Evolutionary conservation across 2,113 vertebrate species (phyloP), one percentile per base, ranked within the genome.

Genomic region (Thryonomys swinderianus): DNA sequence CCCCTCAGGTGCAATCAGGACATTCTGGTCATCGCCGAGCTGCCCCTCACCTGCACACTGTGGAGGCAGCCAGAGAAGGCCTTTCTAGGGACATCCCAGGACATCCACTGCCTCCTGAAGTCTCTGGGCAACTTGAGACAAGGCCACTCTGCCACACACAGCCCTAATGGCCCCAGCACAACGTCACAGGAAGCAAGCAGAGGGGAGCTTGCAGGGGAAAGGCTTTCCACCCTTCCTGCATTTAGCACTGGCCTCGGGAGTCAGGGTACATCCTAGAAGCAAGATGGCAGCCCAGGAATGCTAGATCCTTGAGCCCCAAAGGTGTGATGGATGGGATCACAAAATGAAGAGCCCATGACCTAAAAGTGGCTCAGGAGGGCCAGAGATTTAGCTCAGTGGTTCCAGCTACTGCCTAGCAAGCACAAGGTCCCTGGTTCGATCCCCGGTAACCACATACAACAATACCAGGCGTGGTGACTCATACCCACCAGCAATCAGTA

Each of bases 1-100:
- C 25, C 5, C 3, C 2, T 67, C 5, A 6, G 21, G 40, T 4
- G 32, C 48, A 86, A 53, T 37, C 21, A 20, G 51, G 21, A 27
- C 7, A 1, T 3, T 27, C 4, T 3, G 4, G 45, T n/a, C 18
- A 13, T 7, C 16, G 1, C 37, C 0, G 16, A 79, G 37, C 66
- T 40, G 27, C 9, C 30, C 18, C 25, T 92, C 27, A 23, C 27
- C 62, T 51, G 84, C n/a, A 71, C 5, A 6, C 32, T 40, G 53
- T 9, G 11, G 23, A 79, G 11, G 18, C 30, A 12, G 57, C 71
- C n/a, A 27, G 51, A n/a, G 61, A 32, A 20, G 84, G 12, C 11
- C 57, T 42, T 73, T 13, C 9, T 48, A 37, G 21, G 20, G 12
- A 61, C 27, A 37, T 17, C 4, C 40, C 16, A 2, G 25, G 42